These are phyloP conservation scores for Choloepus hoffmanni DNA, from an alignment of 2,113 vertebrate genomes.

Conservation along the genomic window DNA sequence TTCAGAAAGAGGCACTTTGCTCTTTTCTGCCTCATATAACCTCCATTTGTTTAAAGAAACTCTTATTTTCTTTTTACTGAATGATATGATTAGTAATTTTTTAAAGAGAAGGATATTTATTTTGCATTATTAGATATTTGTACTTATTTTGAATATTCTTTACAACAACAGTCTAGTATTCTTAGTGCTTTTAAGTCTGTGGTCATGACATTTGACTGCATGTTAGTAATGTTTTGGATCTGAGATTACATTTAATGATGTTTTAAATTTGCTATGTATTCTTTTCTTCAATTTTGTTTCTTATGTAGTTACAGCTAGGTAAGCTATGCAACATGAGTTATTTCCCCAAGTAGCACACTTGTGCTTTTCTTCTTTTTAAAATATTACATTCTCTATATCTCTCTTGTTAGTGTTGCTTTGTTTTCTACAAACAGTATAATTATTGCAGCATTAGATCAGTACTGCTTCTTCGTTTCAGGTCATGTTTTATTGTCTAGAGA, in stretches of 20 bases:
- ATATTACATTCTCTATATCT: background rate
- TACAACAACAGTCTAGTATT: background rate
- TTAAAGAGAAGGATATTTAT: background rate
- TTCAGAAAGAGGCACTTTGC: background rate
- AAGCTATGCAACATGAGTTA: background rate
- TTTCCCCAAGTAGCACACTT: background rate
- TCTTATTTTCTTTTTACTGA: conserved; percentile 16
- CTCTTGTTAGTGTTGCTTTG: conserved; percentile 4
- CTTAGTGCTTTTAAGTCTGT: background rate
- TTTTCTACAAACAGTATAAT: background rate
- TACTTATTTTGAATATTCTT: background rate
- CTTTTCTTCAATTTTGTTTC: background rate
- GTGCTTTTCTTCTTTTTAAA: conserved; percentile 31
- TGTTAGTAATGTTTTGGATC: conserved; percentile 13
- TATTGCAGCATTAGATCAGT: background rate
- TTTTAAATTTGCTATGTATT: conserved; percentile 23
- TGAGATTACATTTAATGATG: conserved; percentile 22
- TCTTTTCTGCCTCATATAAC: background rate
- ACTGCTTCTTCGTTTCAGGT: background rate
- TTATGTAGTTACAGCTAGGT: background rate
- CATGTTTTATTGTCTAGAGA: background rate
- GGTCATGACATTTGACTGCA: background rate
- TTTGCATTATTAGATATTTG: conserved; percentile 23
- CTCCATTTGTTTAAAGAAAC: background rate
- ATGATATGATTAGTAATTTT: background rate